Base-by-base conservation (phyloP, 2,113 vertebrate genomes). In the Tragelaphus strepsiceros region DNA sequence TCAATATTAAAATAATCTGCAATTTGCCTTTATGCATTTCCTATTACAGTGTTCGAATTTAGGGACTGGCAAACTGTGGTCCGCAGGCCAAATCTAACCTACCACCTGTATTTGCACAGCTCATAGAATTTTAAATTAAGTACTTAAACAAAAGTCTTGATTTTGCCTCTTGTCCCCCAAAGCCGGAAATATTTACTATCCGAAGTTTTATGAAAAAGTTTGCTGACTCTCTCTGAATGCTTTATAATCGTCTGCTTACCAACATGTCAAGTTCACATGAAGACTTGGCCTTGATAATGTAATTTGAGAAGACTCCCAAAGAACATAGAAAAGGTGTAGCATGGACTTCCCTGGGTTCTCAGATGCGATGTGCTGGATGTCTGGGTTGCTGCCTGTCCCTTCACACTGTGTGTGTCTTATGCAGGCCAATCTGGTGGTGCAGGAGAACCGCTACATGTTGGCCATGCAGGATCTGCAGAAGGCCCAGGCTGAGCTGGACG, bases 401-500 rank as follows among this genome's bases (percentile, higher is more conserved):
- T 49, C 19, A 4, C 28, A 87, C 10, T 30, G 5, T 94, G 16
- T 94, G 81, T 98, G 21, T 97, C 5, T 49, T 74, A 46, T 32
- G 1, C 93, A 99, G 99, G 99, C 99, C 96, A 99, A 99, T 98
- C 98, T 99, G 97, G 99, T 98, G 92, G 98, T 99, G 58, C 99
- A 99, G 97, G 99, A 99, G 98, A 99, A 98, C 96, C 99, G 99
- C 10, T 96, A 99, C 16, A 22, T 90, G 19, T 97, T 98, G 17
- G 99, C 99, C 95, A 99, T 99, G 98, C 96, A 98, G 59, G 99
- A 99, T 97, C 98, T 99, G 88, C 98, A 99, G 97, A 99, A 98
- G 96, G 99, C 99, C 87, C 99, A 99, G 94, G 99, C 99, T 0
- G 99, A 99, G 97, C 96, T 99, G 96, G 98, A 99, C n/a, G 98